A percentile compares a stretch with the other conserved stretches of the same genome.
These are phyloP conservation scores for Tenualosa thibaudeaui DNA, from an alignment of 2,797 vertebrate genomes.

Conservation along the genomic window DNA sequence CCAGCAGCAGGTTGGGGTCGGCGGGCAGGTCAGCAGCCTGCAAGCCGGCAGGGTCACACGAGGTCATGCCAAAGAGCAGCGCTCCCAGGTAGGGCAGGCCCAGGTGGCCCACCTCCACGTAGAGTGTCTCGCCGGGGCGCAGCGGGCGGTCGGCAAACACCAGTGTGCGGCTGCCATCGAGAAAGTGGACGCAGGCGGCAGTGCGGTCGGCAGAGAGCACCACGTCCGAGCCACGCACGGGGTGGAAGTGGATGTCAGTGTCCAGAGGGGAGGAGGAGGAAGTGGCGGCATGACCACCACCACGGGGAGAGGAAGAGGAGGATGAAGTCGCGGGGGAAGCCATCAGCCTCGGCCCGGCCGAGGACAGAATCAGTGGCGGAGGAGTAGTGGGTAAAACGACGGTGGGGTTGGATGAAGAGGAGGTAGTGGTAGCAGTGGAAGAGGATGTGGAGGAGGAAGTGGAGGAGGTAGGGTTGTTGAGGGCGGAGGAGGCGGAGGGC, in stretches of 20 bases:
- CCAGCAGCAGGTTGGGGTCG: constrained; percentile 90
- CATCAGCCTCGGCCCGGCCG: constrained; percentile 49
- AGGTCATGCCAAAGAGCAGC: constrained; percentile 92
- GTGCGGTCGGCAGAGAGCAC: constrained; percentile 90
- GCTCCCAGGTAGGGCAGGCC: constrained; percentile 90
- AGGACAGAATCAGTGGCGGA: constrained; percentile 31
- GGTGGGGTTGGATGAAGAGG: not conserved
- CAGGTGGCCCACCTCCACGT: constrained; percentile 89
- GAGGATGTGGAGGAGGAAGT: constrained; percentile 45
- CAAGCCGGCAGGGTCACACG: constrained; percentile 90
- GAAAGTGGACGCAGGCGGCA: constrained; percentile 88
- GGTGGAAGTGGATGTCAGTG: constrained; percentile 92
- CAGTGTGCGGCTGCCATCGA: constrained; percentile 91
- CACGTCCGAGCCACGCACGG: constrained; percentile 85
- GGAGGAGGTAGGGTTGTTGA: constrained; percentile 27
- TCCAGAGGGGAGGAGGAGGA: constrained; percentile 77
- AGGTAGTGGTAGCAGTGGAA: constrained; percentile 48
- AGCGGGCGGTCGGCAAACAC: constrained; percentile 93
- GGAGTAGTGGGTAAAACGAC: constrained; percentile 46
- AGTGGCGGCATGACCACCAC: constrained; percentile 52
- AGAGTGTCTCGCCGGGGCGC: constrained; percentile 88
- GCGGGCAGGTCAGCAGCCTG: constrained; percentile 88
- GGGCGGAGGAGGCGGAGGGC: constrained; percentile 58
- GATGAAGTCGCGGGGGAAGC: constrained; percentile 30
- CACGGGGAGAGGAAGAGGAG: constrained; percentile 55